These are phyloP conservation scores for Dolichomitus sp. DNA, from an alignment of 2,888 invertebrate species.

Conservation along the genomic window DNA sequence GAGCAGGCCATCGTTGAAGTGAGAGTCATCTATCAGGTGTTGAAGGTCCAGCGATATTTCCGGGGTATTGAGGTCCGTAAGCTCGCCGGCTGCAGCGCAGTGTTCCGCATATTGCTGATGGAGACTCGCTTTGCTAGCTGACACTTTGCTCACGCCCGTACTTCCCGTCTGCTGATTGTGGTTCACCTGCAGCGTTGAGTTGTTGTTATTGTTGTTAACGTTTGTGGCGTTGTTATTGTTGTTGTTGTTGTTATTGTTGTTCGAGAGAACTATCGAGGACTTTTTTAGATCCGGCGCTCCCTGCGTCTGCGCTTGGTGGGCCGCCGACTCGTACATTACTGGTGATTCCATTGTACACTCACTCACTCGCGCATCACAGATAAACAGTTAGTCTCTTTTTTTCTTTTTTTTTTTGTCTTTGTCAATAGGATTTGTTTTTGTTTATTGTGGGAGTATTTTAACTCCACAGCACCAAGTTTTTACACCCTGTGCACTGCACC, in stretches of 20 bases:
- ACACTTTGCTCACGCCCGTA: conserved; percentile 84
- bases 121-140: conserved; percentile 89
- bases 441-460: not conserved
- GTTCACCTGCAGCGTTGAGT: conserved; percentile 86
- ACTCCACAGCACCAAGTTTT: conserved; percentile 9
- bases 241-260: conserved; percentile 81
- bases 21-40: conserved; percentile 95
- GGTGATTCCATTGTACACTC: conserved; percentile 91
- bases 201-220: conserved; percentile 86
- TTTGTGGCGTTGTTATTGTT: conserved; percentile 84
- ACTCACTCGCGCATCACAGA: conserved; percentile 82
- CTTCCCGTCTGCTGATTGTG: conserved; percentile 88
- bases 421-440: not conserved
- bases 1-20: conserved; percentile 95
- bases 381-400: conserved; percentile 14
- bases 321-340: conserved; percentile 94
- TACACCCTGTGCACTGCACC: conserved; percentile 1
- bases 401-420: not conserved
- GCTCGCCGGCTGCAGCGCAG: conserved; percentile 89
- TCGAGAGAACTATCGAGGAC: conserved; percentile 87
- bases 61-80: conserved; percentile 96
- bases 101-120: conserved; percentile 92
- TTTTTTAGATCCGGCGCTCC: conserved; percentile 89
- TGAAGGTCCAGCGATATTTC: conserved; percentile 97
- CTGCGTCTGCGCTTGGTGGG: conserved; percentile 85